Base-by-base conservation (phyloP, 2,113 vertebrate genomes). In the Callorhinus ursinus region DNA sequence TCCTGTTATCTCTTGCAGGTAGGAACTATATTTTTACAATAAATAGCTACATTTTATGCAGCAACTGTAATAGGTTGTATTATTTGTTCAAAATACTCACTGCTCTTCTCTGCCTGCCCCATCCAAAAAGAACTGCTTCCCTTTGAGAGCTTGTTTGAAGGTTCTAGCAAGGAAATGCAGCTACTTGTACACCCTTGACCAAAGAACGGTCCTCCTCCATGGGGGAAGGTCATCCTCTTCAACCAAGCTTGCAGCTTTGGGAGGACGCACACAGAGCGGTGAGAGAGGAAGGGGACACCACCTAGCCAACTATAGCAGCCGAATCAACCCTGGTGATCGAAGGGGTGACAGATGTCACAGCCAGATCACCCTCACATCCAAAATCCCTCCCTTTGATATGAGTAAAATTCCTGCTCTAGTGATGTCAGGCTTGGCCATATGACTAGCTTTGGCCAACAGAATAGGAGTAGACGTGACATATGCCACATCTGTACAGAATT, bases 61-160 rank as follows among this genome's bases (percentile, higher is more conserved):
- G 21, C 28, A 49, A 93, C 31, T 96, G n/a, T 80, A 24, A 85
- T 57, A 72, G 24, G 42, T 69, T 26, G 31, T 72, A 85, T 39
- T 95, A 84, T 71, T 28, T 89, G 51, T 80, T 95, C 71, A 93
- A 89, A 95, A 95, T 95, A 93, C 39, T 88, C 69, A 63, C 71
- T 84, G 51, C 4, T 80, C 46, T 42, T 55, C 61, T 89, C 79
- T 65, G 46, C 14, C 53, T 85, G 84, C 18, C 22, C 51, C 61
- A 72, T 76, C 14, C 12, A 26, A 69, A 69, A 57, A 76, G 65
- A 90, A 83, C 28, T 21, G 2, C 19, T 2, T 76, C n/a, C 3
- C 28, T 93, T 36, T 85, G 55, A 81, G 21, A 86, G 71, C 12
- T 26, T 24, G n/a, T 71, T 39, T 39, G 22, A 36, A 74, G 22